These are phyloP conservation scores for Agriotes lineatus DNA, from an alignment of 2,888 invertebrate genomes.

Conservation along the genomic window DNA sequence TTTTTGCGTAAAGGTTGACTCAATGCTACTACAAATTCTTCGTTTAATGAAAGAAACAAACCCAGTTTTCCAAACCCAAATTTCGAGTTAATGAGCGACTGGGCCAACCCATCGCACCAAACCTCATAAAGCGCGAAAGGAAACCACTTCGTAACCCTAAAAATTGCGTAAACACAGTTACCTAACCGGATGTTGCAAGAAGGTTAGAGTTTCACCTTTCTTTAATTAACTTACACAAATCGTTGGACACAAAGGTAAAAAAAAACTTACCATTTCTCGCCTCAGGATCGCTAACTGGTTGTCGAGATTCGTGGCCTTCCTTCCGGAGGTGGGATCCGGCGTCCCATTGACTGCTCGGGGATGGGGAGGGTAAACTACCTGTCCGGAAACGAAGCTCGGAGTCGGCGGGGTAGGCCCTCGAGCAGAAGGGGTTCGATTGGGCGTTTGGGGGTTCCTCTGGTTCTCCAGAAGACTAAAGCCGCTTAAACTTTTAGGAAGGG, in stretches of 20 bases:
- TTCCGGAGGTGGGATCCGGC: conserved; percentile 47
- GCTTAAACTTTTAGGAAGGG: conserved; percentile 88
- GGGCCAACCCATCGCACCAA: no score
- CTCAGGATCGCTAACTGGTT: conserved; percentile 86
- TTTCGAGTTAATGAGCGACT: no score
- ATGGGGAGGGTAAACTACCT: conserved; percentile 58
- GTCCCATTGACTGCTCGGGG: conserved; percentile 53
- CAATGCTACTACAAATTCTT: background rate
- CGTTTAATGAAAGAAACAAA: background rate
- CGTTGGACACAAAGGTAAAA: background rate
- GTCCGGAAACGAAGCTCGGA: conserved; percentile 52
- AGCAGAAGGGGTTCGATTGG: conserved; percentile 52
- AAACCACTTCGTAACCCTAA: conserved; percentile 15
- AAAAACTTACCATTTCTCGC: conserved; percentile 87
- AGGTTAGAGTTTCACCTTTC: conserved; percentile 34
- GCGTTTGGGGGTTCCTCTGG: conserved; percentile 59
- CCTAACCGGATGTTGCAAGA: conserved; percentile 47
- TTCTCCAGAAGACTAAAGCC: conserved; percentile 74
- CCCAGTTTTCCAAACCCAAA: background rate
- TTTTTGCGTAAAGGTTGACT: background rate
- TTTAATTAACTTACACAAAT: conserved; percentile 25
- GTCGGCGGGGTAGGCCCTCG: conserved; percentile 47
- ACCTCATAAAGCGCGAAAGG: conserved; percentile 2
- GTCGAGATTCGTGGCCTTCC: conserved; percentile 80
- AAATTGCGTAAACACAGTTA: conserved; percentile 34